These are phyloP conservation scores for Penaeus chinensis DNA, from an alignment of 1,140 invertebrate species.

Conservation along the genomic window DNA sequence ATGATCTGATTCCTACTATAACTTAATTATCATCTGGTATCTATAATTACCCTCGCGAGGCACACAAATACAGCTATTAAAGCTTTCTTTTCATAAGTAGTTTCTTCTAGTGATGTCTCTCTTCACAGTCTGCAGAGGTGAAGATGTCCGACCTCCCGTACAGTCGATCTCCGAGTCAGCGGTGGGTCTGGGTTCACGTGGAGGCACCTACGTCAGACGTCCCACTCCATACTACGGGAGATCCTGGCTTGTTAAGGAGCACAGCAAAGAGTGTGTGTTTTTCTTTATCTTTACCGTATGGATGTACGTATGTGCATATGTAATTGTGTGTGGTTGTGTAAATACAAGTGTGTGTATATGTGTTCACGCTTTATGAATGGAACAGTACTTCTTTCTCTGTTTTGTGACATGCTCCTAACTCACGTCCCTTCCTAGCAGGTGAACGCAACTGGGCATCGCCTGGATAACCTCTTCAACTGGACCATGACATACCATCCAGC, in stretches of 20 bases:
- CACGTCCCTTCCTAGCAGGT: background rate
- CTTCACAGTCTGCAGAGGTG: conserved; percentile 13
- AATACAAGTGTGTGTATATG: background rate
- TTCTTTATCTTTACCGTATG: background rate
- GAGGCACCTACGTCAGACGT: conserved; percentile 24
- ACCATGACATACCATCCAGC: conserved; percentile 51
- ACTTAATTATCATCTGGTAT: no score
- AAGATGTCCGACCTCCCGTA: background rate
- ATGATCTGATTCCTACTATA: no score
- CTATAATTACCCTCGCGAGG: no score
- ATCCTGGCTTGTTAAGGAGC: background rate
- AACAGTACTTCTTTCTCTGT: background rate
- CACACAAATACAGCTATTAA: background rate
- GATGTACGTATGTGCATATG: conserved; percentile 8
- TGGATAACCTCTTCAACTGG: conserved; percentile 52
- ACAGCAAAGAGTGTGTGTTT: background rate
- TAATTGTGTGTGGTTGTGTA: conserved; percentile 1
- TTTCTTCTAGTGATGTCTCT: background rate
- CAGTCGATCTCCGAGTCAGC: background rate
- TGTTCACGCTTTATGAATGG: background rate
- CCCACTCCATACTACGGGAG: background rate
- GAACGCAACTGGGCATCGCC: background rate
- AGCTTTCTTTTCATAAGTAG: no score
- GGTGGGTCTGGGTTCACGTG: conserved; percentile 45
- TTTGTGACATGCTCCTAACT: background rate